These are phyloP conservation scores for Magallana nippona DNA, from an alignment of 2,888 invertebrate species.

Conservation along the genomic window DNA sequence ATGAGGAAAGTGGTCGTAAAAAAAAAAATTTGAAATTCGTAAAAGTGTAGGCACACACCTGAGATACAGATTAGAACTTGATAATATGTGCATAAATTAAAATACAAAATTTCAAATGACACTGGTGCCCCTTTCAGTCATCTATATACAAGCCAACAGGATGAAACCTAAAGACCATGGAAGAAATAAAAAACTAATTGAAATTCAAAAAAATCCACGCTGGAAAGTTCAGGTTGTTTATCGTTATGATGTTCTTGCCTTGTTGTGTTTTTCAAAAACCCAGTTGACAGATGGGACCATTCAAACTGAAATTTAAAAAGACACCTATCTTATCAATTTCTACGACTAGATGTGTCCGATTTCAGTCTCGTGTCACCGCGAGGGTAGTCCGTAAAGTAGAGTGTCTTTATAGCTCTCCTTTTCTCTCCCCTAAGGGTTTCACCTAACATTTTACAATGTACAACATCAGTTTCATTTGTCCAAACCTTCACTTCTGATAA, in stretches of 20 bases:
- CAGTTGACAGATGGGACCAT: constrained; percentile 19
- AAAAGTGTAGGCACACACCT: background rate
- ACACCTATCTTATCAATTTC: constrained; percentile 27
- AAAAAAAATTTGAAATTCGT: constrained; percentile 11
- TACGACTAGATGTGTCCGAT: constrained; percentile 9
- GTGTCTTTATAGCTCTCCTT: background rate
- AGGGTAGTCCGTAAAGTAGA: constrained; percentile 7
- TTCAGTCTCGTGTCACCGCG: constrained; percentile 25
- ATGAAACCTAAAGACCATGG: background rate
- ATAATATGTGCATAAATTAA: constrained; percentile 31
- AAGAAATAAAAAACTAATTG: background rate
- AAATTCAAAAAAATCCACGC: background rate
- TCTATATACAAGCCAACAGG: background rate
- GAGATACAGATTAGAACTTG: constrained; percentile 35
- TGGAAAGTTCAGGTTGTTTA: background rate
- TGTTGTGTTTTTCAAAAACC: background rate
- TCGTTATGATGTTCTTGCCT: background rate
- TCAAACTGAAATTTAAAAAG: constrained; percentile 18
- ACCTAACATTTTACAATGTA: background rate
- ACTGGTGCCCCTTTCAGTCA: background rate
- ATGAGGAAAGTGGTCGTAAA: constrained; percentile 17
- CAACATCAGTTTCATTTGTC: background rate
- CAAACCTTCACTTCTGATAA: constrained; percentile 20
- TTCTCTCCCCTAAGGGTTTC: background rate
- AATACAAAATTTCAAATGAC: constrained; percentile 30